These are phyloP conservation scores for Sebastes diaconus DNA, from an alignment of 2,797 vertebrate species.

Conservation along the genomic window DNA sequence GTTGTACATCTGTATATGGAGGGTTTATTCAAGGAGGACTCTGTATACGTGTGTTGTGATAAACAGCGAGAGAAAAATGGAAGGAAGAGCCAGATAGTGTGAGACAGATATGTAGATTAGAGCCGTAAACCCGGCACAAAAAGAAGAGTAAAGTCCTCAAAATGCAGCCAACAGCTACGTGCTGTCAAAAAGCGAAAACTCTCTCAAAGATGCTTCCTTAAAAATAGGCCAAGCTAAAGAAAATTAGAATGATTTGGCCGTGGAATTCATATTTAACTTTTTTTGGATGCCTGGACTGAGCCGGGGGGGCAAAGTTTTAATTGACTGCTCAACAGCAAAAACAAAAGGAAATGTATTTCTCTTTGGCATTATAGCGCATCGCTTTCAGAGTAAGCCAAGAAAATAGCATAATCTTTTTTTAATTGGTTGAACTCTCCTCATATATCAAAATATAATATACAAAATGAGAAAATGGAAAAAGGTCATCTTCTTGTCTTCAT, in stretches of 20 bases:
- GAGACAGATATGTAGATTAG: conserved; percentile 54
- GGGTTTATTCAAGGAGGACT: conserved; percentile 25
- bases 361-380: background rate
- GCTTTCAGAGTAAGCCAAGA: background rate
- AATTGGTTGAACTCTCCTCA: conserved; percentile 12
- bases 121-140: conserved; percentile 20
- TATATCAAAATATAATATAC: background rate
- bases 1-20: conserved; percentile 29
- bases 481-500: background rate
- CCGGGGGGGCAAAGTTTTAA: conserved; percentile 16
- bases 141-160: conserved; percentile 12
- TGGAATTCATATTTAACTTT: conserved; percentile 30
- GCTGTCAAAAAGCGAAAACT: conserved; percentile 23
- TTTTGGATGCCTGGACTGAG: conserved; percentile 16
- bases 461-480: conserved; percentile 1
- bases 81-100: conserved; percentile 26
- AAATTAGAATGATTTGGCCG: conserved; percentile 16
- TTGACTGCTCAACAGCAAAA: conserved; percentile 25
- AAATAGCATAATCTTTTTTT: conserved; percentile 15
- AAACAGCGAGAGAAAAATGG: conserved; percentile 5
- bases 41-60: background rate
- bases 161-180: conserved; percentile 29
- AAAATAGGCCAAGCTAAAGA: conserved; percentile 32
- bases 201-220: conserved; percentile 3
- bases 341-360: conserved; percentile 27